Percentiles rank a stretch among this genome's conserved stretches.
phyloP scores from a whole-genome alignment of 2,888 invertebrate genomes.

The Prostheceraeus crozeri region DNA sequence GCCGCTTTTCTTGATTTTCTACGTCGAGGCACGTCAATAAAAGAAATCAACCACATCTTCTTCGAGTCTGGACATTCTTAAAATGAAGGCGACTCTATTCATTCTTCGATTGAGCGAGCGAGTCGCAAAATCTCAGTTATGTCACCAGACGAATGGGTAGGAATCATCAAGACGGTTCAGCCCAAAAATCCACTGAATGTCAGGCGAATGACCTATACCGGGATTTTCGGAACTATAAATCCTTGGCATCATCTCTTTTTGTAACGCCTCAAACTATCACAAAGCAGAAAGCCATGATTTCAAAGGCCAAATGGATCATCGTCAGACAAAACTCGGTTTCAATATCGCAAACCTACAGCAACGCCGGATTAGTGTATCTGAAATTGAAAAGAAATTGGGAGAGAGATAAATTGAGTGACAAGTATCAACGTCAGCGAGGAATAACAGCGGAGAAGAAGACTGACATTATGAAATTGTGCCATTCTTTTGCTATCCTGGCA shows the following conservation, averaged over 20 bases:
- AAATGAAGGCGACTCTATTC: neutral
- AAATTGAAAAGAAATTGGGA: conserved; percentile 3
- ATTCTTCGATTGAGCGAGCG: neutral
- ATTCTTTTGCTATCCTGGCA: neutral
- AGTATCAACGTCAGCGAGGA: neutral
- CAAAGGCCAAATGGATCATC: too few species aligned
- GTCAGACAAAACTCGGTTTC: too few species aligned
- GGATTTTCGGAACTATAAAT: too few species aligned
- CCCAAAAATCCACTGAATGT: neutral
- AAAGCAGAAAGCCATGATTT: too few species aligned
- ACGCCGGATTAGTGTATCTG: too few species aligned
- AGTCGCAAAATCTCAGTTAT: neutral
- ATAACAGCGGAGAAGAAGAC: neutral
- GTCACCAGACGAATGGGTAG: conserved; percentile 18
- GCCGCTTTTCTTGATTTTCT: neutral
- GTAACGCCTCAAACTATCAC: too few species aligned
- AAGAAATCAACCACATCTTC: neutral
- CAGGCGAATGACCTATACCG: neutral
- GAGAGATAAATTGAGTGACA: too few species aligned
- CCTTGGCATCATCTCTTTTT: too few species aligned
- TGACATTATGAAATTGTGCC: conserved; percentile 6
- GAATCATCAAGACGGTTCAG: conserved; percentile 7
- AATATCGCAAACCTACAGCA: too few species aligned
- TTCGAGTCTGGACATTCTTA: conserved; percentile 7
- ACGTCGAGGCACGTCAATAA: neutral